Evolutionary conservation across 1,140 invertebrate species (phyloP).

Genomic region (Ditylenchus dipsaci): DNA sequence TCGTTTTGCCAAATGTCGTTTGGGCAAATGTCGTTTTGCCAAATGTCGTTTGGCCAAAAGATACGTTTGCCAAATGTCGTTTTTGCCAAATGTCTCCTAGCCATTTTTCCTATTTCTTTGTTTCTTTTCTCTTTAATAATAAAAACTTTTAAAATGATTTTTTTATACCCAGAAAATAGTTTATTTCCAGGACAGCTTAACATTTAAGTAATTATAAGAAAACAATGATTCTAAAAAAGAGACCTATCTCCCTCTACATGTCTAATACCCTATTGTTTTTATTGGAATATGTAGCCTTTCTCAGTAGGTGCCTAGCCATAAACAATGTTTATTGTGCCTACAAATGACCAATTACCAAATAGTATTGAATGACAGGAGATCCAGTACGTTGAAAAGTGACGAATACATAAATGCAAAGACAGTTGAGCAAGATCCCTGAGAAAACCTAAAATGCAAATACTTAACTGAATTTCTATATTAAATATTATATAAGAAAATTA

Average conservation of each 20-base stretch:
- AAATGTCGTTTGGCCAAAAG: too few species aligned
- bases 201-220: too few species aligned
- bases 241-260: background rate
- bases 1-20: too few species aligned
- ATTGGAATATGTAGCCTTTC: background rate
- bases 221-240: background rate
- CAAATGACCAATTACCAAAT: conserved; percentile 47
- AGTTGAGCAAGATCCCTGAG: conserved; percentile 47
- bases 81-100: too few species aligned
- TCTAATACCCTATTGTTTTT: conserved; percentile 1
- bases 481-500: background rate
- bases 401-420: conserved; percentile 51
- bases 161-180: too few species aligned
- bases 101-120: too few species aligned
- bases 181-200: too few species aligned
- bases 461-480: too few species aligned
- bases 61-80: too few species aligned
- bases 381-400: conserved; percentile 32
- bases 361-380: conserved; percentile 54
- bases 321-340: too few species aligned
- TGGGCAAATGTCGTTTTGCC: too few species aligned
- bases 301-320: background rate
- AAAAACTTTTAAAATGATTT: background rate
- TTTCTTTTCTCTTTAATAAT: too few species aligned
- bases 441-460: background rate